Conservation (phyloP, 2,113 vertebrate genomes). For the Ovis aries region ARS-UI_Ramb_v3.0 NC_056058.1:5381001-5381500, state of each 20-base stretch:
- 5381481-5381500: accelerated
- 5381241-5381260: background rate
- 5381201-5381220: constrained; percentile 87
- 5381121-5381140: constrained; percentile 83
- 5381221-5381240: constrained; percentile 84
- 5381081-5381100: constrained; percentile 80
- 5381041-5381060: background rate
- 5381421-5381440: constrained; percentile 91
- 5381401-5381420: constrained; percentile 87
- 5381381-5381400: constrained; percentile 85
- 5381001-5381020: constrained; percentile 93
- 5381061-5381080: background rate
- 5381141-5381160: constrained; percentile 85
- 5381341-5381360: constrained; percentile 84
- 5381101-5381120: constrained; percentile 87
- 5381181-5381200: constrained; percentile 86
- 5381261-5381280: accelerated
- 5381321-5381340: constrained; percentile 87
- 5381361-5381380: constrained; percentile 86
- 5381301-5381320: background rate
- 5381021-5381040: constrained; percentile 70
- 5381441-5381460: constrained; percentile 81
- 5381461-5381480: accelerated
- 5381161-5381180: constrained; percentile 88
- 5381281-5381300: background rate